phyloP scores from a whole-genome alignment of 2,113 vertebrate genomes.

The Orientallactaga bullata region DNA sequence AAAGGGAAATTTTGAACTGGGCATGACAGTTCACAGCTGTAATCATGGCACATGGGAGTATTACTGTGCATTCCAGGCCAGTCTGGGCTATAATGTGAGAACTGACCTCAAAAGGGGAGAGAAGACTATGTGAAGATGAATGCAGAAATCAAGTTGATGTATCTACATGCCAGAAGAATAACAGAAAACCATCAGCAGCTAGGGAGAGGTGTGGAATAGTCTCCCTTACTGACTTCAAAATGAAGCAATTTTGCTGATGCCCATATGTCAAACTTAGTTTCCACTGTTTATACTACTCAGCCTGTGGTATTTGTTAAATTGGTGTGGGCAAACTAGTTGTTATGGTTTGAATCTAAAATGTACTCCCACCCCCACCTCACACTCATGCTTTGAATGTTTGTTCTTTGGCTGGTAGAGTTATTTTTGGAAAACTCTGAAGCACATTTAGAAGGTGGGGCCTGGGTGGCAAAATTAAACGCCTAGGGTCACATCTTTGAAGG shows the following conservation, averaged over 20 bases:
- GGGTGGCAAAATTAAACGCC: neutral
- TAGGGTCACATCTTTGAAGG: neutral
- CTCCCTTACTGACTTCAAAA: neutral
- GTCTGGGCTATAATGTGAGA: neutral
- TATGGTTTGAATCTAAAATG: neutral
- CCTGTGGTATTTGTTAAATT: neutral
- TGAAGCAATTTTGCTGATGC: neutral
- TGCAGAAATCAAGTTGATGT: neutral
- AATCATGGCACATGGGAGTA: neutral
- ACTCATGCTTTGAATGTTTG: neutral
- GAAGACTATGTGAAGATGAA: neutral
- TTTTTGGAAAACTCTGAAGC: neutral
- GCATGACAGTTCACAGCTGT: neutral
- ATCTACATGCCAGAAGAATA: neutral
- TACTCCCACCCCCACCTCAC: too few relatives aligned
- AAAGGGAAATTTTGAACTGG: neutral
- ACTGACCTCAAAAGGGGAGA: neutral
- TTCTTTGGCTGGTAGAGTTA: neutral
- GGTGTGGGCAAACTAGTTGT: neutral
- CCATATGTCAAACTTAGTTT: neutral
- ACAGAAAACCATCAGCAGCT: neutral
- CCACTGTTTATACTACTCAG: neutral
- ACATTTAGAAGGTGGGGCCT: neutral
- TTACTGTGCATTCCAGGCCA: neutral
- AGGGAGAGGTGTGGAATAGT: too few relatives aligned